Evolutionary conservation across 2,797 vertebrate genomes (phyloP).

Genomic region (Pseudotriccus pelzelni): DNA sequence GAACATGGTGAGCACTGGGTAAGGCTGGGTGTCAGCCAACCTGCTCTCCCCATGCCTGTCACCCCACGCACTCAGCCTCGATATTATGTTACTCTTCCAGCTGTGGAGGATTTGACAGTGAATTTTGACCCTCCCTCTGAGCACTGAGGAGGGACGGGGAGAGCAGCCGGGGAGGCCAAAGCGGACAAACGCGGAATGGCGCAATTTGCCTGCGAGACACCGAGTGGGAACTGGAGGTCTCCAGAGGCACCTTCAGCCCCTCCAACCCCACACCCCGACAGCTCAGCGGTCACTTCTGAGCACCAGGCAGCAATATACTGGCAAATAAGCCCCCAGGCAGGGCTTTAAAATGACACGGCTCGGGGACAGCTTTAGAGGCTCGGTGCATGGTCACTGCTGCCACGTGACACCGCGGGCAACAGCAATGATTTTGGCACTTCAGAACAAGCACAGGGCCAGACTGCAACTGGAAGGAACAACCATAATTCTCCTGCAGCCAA

Average conservation of each 20-base stretch:
- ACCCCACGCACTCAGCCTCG: not conserved
- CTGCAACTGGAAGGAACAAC: not conserved
- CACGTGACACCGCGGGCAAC: not conserved
- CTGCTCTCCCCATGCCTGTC: not conserved
- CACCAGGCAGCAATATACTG: not conserved
- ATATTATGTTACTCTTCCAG: slow-evolving; percentile 25
- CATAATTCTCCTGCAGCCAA: not conserved
- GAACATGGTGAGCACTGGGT: not conserved
- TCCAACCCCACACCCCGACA: not conserved
- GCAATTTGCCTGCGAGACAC: not conserved
- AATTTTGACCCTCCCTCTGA: slow-evolving; percentile 51
- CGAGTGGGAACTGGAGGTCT: not conserved
- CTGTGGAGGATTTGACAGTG: slow-evolving; percentile 21
- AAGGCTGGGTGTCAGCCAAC: slow-evolving; percentile 1
- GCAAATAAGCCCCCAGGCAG: not conserved
- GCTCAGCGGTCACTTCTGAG: not conserved
- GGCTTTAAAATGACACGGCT: not conserved
- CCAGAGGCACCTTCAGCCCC: not conserved
- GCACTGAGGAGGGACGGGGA: not conserved
- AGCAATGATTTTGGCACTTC: not conserved
- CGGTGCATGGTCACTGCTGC: not conserved
- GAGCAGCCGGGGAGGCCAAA: not conserved
- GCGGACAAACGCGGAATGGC: not conserved
- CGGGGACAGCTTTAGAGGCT: not conserved
- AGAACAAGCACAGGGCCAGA: not conserved